A percentile compares a stretch with the other conserved stretches of the same genome.
Conservation (phyloP, 1,140 invertebrate species). For the Ceratosolen solmsi region DNA sequence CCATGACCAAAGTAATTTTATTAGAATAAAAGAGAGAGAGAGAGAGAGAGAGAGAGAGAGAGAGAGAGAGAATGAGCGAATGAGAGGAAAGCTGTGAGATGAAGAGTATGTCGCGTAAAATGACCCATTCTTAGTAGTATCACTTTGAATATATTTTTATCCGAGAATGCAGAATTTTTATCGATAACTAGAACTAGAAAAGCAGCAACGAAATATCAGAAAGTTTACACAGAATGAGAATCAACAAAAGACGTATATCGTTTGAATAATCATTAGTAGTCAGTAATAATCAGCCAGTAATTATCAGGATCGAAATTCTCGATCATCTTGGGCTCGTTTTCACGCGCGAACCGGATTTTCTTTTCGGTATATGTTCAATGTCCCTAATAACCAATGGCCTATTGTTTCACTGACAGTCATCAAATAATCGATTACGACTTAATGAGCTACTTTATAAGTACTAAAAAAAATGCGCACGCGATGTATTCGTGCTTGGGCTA, state of each 20-base stretch:
- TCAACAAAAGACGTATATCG: conserved; percentile 39
- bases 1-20: background rate
- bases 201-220: background rate
- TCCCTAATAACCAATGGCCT: background rate
- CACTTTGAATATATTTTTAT: background rate
- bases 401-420: background rate
- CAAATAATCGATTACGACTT: background rate
- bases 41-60: too few species aligned
- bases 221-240: background rate
- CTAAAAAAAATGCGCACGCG: background rate
- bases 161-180: background rate
- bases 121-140: background rate
- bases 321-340: conserved; percentile 42
- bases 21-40: background rate
- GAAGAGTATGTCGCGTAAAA: background rate
- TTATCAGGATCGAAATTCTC: too few species aligned
- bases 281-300: too few species aligned
- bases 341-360: conserved; percentile 41
- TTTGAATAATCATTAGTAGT: background rate
- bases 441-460: background rate
- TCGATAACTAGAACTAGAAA: background rate
- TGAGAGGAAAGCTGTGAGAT: too few species aligned
- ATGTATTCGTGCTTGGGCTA: too few species aligned
- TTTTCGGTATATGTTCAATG: background rate
- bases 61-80: too few species aligned